Percentiles rank a stretch among this genome's conserved stretches.
Conservation (phyloP, 2,797 vertebrate species). For the Buceros bicornis region DNA sequence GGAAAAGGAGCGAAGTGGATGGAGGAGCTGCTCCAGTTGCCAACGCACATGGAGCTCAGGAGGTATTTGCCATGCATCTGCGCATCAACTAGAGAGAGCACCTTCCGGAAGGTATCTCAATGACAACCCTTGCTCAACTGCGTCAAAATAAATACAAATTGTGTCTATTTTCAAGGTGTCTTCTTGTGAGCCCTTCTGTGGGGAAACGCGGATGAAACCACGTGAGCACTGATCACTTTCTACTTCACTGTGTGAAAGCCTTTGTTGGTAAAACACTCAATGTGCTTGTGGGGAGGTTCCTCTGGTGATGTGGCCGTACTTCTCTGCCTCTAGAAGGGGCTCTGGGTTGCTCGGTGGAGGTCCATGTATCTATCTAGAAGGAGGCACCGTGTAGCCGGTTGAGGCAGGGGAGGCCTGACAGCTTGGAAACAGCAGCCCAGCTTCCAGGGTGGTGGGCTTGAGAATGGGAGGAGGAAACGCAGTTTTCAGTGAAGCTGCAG, state of each 20-base stretch:
- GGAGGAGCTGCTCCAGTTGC: rapidly evolving
- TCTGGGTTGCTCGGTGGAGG: not conserved
- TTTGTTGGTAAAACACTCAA: not conserved
- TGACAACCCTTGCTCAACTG: not conserved
- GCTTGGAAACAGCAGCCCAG: not conserved
- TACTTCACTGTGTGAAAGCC: not conserved
- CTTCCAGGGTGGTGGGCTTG: not conserved
- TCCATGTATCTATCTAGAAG: not conserved
- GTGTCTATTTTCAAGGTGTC: not conserved
- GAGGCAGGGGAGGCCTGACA: not conserved
- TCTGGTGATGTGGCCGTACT: not conserved
- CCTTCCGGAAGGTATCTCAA: not conserved
- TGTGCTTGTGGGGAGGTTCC: not conserved
- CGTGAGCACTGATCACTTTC: not conserved
- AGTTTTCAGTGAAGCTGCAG: not conserved
- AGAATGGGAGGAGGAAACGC: not conserved
- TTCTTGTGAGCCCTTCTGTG: not conserved
- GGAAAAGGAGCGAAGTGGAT: not conserved
- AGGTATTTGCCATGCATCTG: rapidly evolving
- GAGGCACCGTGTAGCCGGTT: not conserved
- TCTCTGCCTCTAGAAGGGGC: not conserved
- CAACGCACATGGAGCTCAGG: not conserved
- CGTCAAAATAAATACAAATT: not conserved
- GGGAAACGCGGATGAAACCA: not conserved
- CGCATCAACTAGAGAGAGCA: not conserved